These are phyloP conservation scores for Pterocles gutturalis DNA, from an alignment of 2,113 vertebrate genomes.

Conservation along the genomic window DNA sequence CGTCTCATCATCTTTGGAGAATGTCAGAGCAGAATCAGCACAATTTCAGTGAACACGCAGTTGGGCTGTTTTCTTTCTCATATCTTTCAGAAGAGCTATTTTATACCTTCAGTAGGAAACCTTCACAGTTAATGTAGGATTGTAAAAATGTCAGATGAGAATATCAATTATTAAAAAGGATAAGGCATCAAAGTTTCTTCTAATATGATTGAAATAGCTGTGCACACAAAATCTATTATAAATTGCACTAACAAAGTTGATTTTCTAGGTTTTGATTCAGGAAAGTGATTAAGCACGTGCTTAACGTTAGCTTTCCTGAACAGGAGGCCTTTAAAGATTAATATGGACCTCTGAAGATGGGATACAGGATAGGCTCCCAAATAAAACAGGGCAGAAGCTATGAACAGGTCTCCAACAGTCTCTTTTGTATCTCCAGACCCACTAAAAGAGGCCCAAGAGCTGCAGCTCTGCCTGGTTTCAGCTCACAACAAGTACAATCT, in stretches of 20 bases:
- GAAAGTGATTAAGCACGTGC: neutral
- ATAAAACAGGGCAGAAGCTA: neutral
- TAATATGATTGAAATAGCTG: neutral
- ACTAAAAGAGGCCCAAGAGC: neutral
- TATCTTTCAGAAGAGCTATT: neutral
- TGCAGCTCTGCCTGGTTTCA: neutral
- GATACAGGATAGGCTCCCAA: neutral
- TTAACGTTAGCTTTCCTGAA: neutral
- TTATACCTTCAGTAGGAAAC: neutral
- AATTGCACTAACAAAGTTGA: neutral
- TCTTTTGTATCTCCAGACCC: neutral
- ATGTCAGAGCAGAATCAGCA: conserved; percentile 2
- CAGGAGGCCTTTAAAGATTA: neutral
- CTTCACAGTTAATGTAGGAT: neutral
- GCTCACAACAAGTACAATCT: neutral
- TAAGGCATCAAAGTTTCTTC: neutral
- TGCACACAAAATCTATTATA: neutral
- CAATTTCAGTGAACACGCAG: neutral
- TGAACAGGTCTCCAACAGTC: neutral
- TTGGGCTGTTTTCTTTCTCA: neutral
- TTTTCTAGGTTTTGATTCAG: neutral
- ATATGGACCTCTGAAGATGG: neutral
- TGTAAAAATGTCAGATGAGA: neutral
- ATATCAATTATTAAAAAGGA: neutral
- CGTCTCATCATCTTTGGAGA: neutral